Base-by-base conservation (phyloP, 2,797 vertebrate genomes). In the Epinephelus awoara region DNA sequence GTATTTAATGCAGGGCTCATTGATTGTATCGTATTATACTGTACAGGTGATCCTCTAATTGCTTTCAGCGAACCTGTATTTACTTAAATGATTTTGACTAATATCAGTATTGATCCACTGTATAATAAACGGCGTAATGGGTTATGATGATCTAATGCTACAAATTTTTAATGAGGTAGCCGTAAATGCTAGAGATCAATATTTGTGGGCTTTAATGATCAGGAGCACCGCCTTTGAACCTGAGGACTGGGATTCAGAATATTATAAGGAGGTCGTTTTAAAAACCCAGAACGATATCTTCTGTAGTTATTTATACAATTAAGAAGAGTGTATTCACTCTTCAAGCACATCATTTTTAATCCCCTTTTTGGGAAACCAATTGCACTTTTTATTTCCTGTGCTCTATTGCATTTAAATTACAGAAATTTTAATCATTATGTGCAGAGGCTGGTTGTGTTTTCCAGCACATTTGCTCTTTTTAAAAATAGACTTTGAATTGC, bases 161-260 rank as follows among this genome's bases (percentile, higher is more conserved):
- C 14, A 1, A 52, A 51, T 58, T 50, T 80, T 82, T 69, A 67
- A 75, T 72, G 38, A 77, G 59, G 13, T 14, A 1, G n/a, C 29
- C 8, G 44, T 47, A 56, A 75, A 67, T 79, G 56, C 34, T 13
- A 25, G n/a, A 15, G 21, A 61, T 85, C 50, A 15, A 64, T 76
- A 65, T 54, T 14, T 71, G 44, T 57, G 34, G 21, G 21, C 3
- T 66, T 52, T 76, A 75, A 44, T 29, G 61, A 38, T 51, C 4
- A 27, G n/a, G n/a, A 66, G 15, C 19, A 17, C 21, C 25, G 25
- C 62, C 64, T 70, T 63, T 72, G 59, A 62, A 72, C 63, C 15
- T 64, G 6, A 67, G 4, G 6, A 55, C 3, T 0, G 7, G 50
- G 25, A 54, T n/a, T 69, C n/a, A 68, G 25, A 64, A 55, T 23